These are phyloP conservation scores for Amphilophus citrinellus DNA, from an alignment of 2,113 vertebrate species.

Conservation along the genomic window DNA sequence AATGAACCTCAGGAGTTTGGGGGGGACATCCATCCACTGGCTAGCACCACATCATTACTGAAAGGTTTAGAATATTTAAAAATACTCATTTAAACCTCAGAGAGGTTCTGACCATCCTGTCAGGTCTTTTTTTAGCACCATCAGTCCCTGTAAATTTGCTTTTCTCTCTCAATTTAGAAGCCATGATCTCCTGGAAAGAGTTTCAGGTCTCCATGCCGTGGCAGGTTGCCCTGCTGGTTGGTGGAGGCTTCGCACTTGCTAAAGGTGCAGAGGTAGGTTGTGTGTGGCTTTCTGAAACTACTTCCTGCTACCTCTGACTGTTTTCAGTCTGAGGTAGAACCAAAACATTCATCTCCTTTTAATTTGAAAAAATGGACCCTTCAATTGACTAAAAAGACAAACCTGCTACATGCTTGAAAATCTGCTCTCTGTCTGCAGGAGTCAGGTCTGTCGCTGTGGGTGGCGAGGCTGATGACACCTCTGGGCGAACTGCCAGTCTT, in stretches of 20 bases:
- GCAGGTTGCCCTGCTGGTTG: constrained; percentile 92
- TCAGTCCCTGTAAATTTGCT: not conserved
- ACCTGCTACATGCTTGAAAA: not conserved
- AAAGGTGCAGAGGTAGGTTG: constrained; percentile 88
- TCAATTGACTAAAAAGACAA: not conserved
- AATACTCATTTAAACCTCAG: not conserved
- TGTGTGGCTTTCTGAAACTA: not conserved
- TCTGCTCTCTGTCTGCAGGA: constrained; percentile 71
- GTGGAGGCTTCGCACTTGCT: constrained; percentile 94
- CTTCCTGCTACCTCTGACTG: too few relatives aligned
- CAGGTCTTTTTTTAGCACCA: not conserved
- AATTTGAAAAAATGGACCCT: not conserved
- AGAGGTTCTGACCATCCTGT: not conserved
- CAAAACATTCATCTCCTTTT: fast-evolving
- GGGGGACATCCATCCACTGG: too few relatives aligned
- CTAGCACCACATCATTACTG: not conserved
- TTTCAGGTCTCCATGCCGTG: constrained; percentile 95
- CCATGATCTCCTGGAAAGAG: constrained; percentile 91
- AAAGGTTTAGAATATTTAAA: not conserved
- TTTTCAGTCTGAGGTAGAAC: not conserved
- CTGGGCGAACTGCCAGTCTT: constrained; percentile 86
- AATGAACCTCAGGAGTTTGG: too few relatives aligned
- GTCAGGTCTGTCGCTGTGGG: constrained; percentile 89
- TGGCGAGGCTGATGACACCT: constrained; percentile 88
- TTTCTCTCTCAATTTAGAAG: constrained; percentile 46